Evolutionary conservation across 2,888 invertebrate genomes (phyloP), one percentile per base, ranked within the genome.

Genomic region (Eupsilia transversa): DNA sequence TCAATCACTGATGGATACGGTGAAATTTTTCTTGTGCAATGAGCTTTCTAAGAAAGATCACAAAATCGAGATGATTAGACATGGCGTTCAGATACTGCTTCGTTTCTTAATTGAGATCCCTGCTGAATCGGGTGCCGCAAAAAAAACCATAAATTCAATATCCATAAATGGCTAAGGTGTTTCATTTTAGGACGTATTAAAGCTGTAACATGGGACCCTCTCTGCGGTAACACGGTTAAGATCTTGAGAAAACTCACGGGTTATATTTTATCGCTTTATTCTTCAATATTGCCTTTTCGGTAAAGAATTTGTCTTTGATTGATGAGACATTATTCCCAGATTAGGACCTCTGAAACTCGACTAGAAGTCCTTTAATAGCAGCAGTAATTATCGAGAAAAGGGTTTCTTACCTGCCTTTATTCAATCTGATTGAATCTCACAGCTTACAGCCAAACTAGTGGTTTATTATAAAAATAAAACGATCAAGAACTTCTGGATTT

Each of bases 91-190:
- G 33, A 64, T 41, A 38, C 38, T 76, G 59, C 52, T 35, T 68
- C 27, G 33, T 57, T 49, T 59, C 30, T 49, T 69, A 56, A 74
- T 80, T 63, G 41, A 71, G 38, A 59, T 71, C 41, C 38, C 46
- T 67, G 43, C 59, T 49, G 27, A 68, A 57, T 68, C 52, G 46
- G 14, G 3, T 74, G 35, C 57, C 35, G n/a, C 43, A 33, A 59
- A 64, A 64, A 20, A 80, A 80, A 46, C 14, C 38, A 67, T 68
- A 35, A 27, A 74, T 52, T 63, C 43, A 57, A 27, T 23, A 57
- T 54, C 76, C 52, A 12, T 76, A 61, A 43, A 68, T 0, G 43
- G 56, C 27, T 33, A 27, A 64, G 6, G 27, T n/a, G 49, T 61
- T 69, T 46, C 12, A 68, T 64, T 64, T 49, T 54, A 38, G 57